Evolutionary conservation across 2,113 vertebrate genomes (phyloP).

Genomic region (Gorsachius goisagi): DNA sequence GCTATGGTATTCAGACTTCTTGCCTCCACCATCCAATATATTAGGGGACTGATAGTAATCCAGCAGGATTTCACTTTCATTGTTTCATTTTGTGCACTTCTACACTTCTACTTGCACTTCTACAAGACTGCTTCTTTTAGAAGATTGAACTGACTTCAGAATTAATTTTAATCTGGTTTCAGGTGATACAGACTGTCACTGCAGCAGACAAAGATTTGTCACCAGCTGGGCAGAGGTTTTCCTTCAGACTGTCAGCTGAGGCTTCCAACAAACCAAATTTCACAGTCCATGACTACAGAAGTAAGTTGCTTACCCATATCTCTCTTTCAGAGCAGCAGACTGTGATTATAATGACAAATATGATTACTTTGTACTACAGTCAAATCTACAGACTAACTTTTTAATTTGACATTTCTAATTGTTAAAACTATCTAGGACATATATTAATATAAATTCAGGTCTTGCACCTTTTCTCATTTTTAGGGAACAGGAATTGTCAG

Average conservation of each 20-base stretch:
- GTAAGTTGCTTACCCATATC: constrained; percentile 74
- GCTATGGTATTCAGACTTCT: neutral
- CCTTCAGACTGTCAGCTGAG: constrained; percentile 86
- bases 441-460: neutral
- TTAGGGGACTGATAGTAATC: neutral
- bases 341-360: neutral
- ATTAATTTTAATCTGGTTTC: constrained; percentile 63
- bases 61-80: neutral
- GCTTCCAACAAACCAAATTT: constrained; percentile 90
- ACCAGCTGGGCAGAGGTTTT: constrained; percentile 88
- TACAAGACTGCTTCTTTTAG: neutral
- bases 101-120: neutral
- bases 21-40: neutral
- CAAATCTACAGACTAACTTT: neutral
- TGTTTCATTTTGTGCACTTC: neutral
- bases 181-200: constrained; percentile 92
- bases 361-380: neutral
- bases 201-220: constrained; percentile 90
- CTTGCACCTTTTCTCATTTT: constrained; percentile 13
- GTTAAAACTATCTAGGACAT: neutral
- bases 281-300: constrained; percentile 93
- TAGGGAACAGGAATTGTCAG: constrained; percentile 12
- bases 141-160: neutral
- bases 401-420: neutral
- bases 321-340: neutral